These are phyloP conservation scores for Strigamia transsilvanica DNA, from an alignment of 2,888 invertebrate species.

Conservation along the genomic window DNA sequence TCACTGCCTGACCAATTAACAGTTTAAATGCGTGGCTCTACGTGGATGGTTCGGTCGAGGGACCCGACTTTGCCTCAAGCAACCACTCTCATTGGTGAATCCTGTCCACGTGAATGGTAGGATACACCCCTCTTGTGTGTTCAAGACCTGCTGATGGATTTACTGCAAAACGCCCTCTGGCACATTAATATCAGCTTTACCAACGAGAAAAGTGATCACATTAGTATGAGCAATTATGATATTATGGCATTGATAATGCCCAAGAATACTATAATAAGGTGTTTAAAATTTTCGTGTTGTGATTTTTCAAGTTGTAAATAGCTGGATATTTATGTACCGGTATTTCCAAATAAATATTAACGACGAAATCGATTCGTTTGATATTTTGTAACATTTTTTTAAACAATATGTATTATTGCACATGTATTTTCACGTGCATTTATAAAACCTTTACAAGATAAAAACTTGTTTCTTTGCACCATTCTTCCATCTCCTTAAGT, in stretches of 20 bases:
- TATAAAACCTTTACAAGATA: too few species aligned
- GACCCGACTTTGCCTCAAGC: neutral
- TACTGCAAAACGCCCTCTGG: slow-evolving; percentile 8
- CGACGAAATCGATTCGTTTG: too few species aligned
- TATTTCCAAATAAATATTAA: too few species aligned
- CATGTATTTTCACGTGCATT: too few species aligned
- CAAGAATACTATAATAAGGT: neutral
- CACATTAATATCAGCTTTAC: neutral
- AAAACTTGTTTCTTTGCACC: too few species aligned
- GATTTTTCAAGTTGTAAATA: neutral
- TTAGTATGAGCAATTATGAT: neutral
- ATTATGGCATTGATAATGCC: neutral
- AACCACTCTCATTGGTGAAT: neutral
- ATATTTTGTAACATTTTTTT: too few species aligned
- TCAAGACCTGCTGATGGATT: slow-evolving; percentile 8
- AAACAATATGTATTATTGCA: too few species aligned
- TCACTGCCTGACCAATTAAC: neutral
- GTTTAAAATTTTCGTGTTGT: neutral
- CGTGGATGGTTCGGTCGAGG: neutral
- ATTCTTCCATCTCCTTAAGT: too few species aligned
- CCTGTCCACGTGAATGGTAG: neutral
- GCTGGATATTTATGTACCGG: too few species aligned
- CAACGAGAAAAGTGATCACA: neutral
- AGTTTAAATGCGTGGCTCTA: neutral
- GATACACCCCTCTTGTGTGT: neutral